Percentiles rank a stretch among this genome's conserved stretches.
Evolutionary conservation across 1,140 invertebrate genomes (phyloP).

Genomic region (Macrotrachela quadricornifera): DNA sequence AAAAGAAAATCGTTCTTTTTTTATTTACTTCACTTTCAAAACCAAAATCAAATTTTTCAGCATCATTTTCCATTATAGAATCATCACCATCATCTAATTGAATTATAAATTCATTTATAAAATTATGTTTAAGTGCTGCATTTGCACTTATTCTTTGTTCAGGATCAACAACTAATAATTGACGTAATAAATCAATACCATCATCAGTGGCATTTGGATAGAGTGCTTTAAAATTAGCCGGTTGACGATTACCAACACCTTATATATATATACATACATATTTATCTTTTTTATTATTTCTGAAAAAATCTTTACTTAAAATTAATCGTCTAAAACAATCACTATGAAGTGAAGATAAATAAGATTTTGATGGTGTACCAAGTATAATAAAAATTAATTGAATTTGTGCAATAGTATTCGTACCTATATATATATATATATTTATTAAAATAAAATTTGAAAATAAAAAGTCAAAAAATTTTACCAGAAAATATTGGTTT

Average conservation of each 20-base stretch:
- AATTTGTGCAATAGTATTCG: slow-evolving; percentile 21
- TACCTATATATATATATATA: slow-evolving; percentile 21
- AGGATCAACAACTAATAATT: slow-evolving; percentile 23
- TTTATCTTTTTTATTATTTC: neutral
- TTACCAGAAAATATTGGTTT: slow-evolving; percentile 28
- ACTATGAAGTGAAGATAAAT: slow-evolving; percentile 17
- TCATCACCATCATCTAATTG: no score
- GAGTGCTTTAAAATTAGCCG: slow-evolving; percentile 16
- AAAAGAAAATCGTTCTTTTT: no score
- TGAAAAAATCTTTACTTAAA: slow-evolving; percentile 12
- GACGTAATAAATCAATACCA: slow-evolving; percentile 18
- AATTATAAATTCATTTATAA: no score
- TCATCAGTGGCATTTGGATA: slow-evolving; percentile 24
- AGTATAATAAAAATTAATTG: slow-evolving; percentile 22
- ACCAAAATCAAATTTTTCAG: no score
- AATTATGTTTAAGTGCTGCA: slow-evolving; percentile 18
- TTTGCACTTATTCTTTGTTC: slow-evolving; percentile 20
- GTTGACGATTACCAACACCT: slow-evolving; percentile 17
- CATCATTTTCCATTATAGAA: no score
- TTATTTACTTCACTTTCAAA: no score
- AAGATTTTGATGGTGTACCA: slow-evolving; percentile 17
- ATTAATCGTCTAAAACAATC: slow-evolving; percentile 19
- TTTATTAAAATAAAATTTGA: neutral
- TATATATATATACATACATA: slow-evolving; percentile 5
- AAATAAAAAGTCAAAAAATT: no score